Evolutionary conservation across 1,140 invertebrate genomes (phyloP).

Genomic region (Pseudachorutes palmiensis): DNA sequence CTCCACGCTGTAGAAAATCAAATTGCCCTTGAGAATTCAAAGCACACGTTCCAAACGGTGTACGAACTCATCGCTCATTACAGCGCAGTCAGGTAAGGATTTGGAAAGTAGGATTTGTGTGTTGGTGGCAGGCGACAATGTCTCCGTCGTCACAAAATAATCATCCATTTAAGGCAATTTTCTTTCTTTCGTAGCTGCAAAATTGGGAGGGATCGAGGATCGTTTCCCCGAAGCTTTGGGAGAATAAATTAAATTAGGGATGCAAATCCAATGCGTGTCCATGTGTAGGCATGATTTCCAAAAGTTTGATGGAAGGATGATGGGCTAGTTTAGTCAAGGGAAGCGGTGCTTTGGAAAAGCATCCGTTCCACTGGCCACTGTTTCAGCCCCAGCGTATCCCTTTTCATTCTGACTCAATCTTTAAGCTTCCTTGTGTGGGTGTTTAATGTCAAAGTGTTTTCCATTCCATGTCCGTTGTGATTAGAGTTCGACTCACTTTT

Average conservation of each 20-base stretch:
- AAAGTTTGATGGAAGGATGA: background rate
- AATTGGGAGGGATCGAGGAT: too few species aligned
- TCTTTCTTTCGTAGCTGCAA: too few species aligned
- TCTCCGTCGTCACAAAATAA: background rate
- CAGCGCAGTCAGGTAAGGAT: conserved; percentile 71
- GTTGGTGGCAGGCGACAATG: background rate
- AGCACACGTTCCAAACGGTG: conserved; percentile 83
- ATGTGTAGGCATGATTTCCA: background rate
- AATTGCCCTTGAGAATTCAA: conserved; percentile 82
- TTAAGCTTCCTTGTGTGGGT: too few species aligned
- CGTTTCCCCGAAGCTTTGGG: background rate
- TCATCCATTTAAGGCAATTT: background rate
- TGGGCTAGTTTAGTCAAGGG: background rate
- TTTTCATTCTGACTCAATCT: too few species aligned
- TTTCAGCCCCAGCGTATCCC: too few species aligned
- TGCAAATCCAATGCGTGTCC: conserved; percentile 1
- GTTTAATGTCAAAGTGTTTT: too few species aligned
- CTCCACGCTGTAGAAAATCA: conserved; percentile 70
- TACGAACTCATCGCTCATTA: conserved; percentile 87
- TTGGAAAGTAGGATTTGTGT: background rate
- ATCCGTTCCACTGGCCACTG: background rate
- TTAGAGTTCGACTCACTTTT: too few species aligned
- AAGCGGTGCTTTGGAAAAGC: background rate
- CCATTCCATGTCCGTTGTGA: too few species aligned
- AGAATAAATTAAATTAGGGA: conserved; percentile 8